A percentile compares a stretch with the other conserved stretches of the same genome.
phyloP scores from a whole-genome alignment of 2,888 invertebrate species.

The Synanthedon myopaeformis region DNA sequence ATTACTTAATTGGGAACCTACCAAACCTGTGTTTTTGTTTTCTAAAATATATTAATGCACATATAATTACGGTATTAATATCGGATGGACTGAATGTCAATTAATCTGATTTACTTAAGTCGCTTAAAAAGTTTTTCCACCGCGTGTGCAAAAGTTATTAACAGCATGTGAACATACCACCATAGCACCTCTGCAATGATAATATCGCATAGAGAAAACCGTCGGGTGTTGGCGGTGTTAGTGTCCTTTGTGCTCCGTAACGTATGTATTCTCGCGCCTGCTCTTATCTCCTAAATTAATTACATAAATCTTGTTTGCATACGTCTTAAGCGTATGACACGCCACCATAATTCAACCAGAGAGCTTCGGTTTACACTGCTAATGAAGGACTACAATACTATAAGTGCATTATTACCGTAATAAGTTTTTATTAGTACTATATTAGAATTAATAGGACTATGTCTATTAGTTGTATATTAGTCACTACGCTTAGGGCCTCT shows the following conservation, averaged over 20 bases:
- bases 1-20: too few relatives aligned
- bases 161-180: background rate
- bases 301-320: conserved; percentile 70
- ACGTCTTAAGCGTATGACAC: conserved; percentile 68
- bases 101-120: too few relatives aligned
- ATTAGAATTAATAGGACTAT: too few relatives aligned
- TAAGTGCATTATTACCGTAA: conserved; percentile 3
- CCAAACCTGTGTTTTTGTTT: too few relatives aligned
- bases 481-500: too few relatives aligned
- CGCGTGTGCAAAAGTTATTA: background rate
- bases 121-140: background rate
- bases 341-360: conserved; percentile 61
- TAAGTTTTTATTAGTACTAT: too few relatives aligned
- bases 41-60: too few relatives aligned
- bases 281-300: conserved; percentile 69
- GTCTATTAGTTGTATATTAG: too few relatives aligned
- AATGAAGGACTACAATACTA: conserved; percentile 53
- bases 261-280: conserved; percentile 50
- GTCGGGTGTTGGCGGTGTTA: conserved; percentile 20
- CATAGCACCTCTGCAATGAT: conserved; percentile 5
- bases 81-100: too few relatives aligned
- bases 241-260: conserved; percentile 48
- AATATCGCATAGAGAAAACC: conserved; percentile 18
- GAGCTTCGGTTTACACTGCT: conserved; percentile 52
- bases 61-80: too few relatives aligned